Conservation (phyloP, 2,113 vertebrate genomes). For the Catharus bicknelli region DNA sequence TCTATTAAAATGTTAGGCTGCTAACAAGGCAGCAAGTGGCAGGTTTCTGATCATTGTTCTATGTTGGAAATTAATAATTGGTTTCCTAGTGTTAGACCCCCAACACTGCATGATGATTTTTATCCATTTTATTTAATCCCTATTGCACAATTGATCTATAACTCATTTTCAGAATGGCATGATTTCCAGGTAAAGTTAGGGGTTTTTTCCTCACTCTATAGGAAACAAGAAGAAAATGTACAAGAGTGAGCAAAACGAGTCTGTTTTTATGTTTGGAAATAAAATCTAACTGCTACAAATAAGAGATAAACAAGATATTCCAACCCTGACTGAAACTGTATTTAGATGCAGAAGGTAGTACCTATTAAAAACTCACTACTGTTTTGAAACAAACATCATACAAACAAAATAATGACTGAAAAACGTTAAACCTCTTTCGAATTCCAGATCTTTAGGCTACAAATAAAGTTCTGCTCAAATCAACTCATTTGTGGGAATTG, state of each 20-base stretch:
- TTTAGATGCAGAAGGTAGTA: neutral
- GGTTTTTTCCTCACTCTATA: fast-evolving
- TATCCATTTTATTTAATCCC: neutral
- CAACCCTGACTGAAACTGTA: neutral
- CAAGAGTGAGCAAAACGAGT: neutral
- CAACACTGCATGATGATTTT: neutral
- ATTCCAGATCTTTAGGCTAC: neutral
- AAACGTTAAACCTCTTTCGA: neutral
- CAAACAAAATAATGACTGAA: neutral
- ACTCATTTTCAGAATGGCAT: neutral
- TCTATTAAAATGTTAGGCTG: neutral
- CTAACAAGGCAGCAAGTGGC: neutral
- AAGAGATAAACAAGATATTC: neutral
- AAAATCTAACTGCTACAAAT: neutral
- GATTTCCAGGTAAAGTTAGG: neutral
- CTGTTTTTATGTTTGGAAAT: neutral
- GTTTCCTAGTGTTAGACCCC: neutral
- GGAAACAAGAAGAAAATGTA: neutral
- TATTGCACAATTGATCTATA: neutral
- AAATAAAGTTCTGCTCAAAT: neutral
- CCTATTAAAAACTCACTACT: neutral
- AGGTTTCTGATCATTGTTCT: neutral
- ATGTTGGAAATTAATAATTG: neutral
- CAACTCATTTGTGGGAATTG: neutral
- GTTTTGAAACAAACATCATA: neutral